Conservation (phyloP, 2,888 invertebrate genomes). For the Dynastes hyllus region DNA sequence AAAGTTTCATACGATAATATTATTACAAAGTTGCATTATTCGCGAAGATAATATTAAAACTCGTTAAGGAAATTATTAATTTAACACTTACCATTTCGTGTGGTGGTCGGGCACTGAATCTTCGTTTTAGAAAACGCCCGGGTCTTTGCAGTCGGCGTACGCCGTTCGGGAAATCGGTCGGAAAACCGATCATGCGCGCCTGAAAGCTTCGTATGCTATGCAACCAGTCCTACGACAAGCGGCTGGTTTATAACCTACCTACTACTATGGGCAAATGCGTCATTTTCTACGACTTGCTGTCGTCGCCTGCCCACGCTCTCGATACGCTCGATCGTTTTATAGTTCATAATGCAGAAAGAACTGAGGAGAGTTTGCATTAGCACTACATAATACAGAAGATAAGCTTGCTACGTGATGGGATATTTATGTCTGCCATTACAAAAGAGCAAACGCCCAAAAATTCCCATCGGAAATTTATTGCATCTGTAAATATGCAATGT, state of each 20-base stretch:
- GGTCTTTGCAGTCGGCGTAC: constrained; percentile 43
- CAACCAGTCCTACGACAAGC: constrained; percentile 51
- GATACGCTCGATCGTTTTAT: constrained; percentile 1
- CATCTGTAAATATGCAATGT: too few relatives aligned
- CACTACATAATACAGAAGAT: too few relatives aligned
- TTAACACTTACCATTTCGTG: constrained; percentile 45
- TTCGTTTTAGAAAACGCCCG: constrained; percentile 54
- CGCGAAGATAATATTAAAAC: neutral
- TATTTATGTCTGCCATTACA: too few relatives aligned
- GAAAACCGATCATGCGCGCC: constrained; percentile 56
- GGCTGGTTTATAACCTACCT: constrained; percentile 37
- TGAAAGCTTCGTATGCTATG: constrained; percentile 45
- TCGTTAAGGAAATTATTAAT: neutral
- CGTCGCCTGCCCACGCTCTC: constrained; percentile 7
- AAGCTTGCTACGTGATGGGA: too few relatives aligned
- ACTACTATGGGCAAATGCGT: neutral
- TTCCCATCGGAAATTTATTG: too few relatives aligned
- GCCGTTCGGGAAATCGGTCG: constrained; percentile 53
- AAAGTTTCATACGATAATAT: neutral
- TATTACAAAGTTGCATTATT: neutral
- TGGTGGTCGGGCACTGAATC: constrained; percentile 30
- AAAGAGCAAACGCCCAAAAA: too few relatives aligned
- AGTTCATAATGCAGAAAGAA: neutral
- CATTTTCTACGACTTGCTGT: constrained; percentile 24
- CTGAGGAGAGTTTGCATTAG: neutral